Conservation (phyloP, 2,888 invertebrate genomes). For the Clunio marinus region DNA sequence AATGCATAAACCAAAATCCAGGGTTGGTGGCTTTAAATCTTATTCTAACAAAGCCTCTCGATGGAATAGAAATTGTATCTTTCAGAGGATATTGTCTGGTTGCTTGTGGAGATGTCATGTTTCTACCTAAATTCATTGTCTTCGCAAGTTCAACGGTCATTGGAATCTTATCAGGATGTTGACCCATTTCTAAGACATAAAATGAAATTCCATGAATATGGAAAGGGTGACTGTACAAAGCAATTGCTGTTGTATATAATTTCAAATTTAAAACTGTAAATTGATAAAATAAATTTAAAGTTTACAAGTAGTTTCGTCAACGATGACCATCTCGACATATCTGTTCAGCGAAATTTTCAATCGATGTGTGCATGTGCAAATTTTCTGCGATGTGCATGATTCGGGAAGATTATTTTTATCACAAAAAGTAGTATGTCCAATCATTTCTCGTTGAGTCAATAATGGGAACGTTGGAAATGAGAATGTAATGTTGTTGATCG, state of each 20-base stretch:
- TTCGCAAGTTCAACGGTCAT: slow-evolving; percentile 44
- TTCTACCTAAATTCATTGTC: not conserved
- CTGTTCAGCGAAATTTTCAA: slow-evolving; percentile 43
- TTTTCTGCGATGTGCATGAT: slow-evolving; percentile 41
- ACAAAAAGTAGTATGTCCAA: slow-evolving; percentile 46
- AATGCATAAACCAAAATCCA: slow-evolving; percentile 46
- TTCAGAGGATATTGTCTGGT: slow-evolving; percentile 44
- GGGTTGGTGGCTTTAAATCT: slow-evolving; percentile 46
- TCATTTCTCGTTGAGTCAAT: slow-evolving; percentile 59
- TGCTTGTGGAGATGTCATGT: not conserved
- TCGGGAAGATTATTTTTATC: slow-evolving; percentile 42
- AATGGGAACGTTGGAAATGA: slow-evolving; percentile 72
- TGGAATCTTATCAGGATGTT: slow-evolving; percentile 41
- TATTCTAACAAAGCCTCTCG: slow-evolving; percentile 46
- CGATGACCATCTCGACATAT: slow-evolving; percentile 41
- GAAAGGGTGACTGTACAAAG: slow-evolving; percentile 47
- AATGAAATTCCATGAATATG: slow-evolving; percentile 48
- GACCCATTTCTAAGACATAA: slow-evolving; percentile 46
- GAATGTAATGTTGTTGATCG: slow-evolving; percentile 69
- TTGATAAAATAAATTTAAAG: not conserved
- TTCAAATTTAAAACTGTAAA: not conserved
- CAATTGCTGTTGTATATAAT: not conserved
- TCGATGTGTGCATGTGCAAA: slow-evolving; percentile 45
- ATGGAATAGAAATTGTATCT: slow-evolving; percentile 47
- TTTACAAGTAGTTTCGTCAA: slow-evolving; percentile 28